Percentiles rank a stretch among this genome's conserved stretches.
Conservation (phyloP, 2,888 invertebrate species). For the Mesopsocus fuscifrons region DNA sequence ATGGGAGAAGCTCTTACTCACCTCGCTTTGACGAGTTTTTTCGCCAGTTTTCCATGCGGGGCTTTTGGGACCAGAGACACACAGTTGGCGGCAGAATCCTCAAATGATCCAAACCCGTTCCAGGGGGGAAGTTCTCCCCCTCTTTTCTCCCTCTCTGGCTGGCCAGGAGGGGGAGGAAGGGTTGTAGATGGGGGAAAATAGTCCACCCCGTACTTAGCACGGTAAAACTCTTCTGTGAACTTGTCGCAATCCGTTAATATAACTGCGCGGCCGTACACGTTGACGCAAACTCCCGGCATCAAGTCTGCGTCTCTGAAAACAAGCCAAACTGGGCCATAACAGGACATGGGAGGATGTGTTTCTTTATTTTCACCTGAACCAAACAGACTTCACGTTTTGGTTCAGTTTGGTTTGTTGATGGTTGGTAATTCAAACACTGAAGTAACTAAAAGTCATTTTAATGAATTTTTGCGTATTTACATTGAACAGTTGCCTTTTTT, state of each 20-base stretch:
- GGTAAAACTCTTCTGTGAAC: slow-evolving; percentile 71
- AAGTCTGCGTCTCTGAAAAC: slow-evolving; percentile 53
- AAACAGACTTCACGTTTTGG: too few species aligned
- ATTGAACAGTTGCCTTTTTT: too few species aligned
- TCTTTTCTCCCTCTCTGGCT: too few species aligned
- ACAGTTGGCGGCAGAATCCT: slow-evolving; percentile 79
- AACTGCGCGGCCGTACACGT: slow-evolving; percentile 63
- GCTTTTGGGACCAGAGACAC: slow-evolving; percentile 59
- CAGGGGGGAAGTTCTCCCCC: slow-evolving; percentile 53
- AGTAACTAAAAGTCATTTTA: too few species aligned
- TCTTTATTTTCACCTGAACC: too few species aligned
- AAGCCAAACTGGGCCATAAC: too few species aligned
- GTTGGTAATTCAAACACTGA: too few species aligned
- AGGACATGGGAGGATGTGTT: too few species aligned
- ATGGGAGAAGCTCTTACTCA: too few species aligned
- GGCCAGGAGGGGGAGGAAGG: too few species aligned
- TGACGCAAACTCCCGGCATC: slow-evolving; percentile 59
- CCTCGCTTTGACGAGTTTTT: slow-evolving; percentile 21
- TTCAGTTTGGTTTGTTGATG: too few species aligned
- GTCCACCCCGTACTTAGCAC: slow-evolving; percentile 42
- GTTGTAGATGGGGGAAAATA: not conserved
- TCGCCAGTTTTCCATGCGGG: slow-evolving; percentile 55
- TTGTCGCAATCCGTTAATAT: slow-evolving; percentile 67
- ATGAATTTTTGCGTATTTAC: too few species aligned
- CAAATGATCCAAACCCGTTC: slow-evolving; percentile 79